Percentiles rank a stretch among this genome's conserved stretches.
Evolutionary conservation across 2,797 vertebrate species (phyloP).

Genomic region (Momotus momota): DNA sequence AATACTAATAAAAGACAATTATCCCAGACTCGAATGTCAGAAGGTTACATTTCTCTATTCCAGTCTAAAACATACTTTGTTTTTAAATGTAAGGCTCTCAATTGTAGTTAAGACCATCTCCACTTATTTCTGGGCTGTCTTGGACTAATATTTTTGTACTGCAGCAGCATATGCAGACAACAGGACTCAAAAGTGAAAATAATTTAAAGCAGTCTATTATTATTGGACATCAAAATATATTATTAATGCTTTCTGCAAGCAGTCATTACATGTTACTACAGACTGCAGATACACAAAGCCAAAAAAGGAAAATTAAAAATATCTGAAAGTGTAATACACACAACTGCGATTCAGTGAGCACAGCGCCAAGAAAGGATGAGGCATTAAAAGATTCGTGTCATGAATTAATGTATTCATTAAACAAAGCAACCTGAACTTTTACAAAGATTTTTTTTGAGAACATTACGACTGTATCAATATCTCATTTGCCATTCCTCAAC

Average conservation of each 20-base stretch:
- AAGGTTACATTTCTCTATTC: neutral
- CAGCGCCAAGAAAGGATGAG: neutral
- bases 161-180: neutral
- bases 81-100: neutral
- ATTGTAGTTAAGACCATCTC: neutral
- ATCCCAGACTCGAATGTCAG: neutral
- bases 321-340: neutral
- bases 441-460: neutral
- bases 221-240: neutral
- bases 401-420: neutral
- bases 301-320: neutral
- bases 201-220: neutral
- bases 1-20: slow-evolving; percentile 14
- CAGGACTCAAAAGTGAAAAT: neutral
- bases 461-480: too few species aligned
- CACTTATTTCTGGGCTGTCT: neutral
- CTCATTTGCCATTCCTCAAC: neutral
- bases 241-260: neutral
- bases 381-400: neutral
- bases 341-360: rapidly evolving
- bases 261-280: neutral
- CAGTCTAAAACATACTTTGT: neutral
- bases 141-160: neutral
- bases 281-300: neutral
- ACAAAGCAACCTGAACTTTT: neutral